A percentile compares a stretch with the other conserved stretches of the same genome.
Evolutionary conservation across 2,797 vertebrate genomes (phyloP).

Genomic region (Lutjanus argentimaculatus): DNA sequence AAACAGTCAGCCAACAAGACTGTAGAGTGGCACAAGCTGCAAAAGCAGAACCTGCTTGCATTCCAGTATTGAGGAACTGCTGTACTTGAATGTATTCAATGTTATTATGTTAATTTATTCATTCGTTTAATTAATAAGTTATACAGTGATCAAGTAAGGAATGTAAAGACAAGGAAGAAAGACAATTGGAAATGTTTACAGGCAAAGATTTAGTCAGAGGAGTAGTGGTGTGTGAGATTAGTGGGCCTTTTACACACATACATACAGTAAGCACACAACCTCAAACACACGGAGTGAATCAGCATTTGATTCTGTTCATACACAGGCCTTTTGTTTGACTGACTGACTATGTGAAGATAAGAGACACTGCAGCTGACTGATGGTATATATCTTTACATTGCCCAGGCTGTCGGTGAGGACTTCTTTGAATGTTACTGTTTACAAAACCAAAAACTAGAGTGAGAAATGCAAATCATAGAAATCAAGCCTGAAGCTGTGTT

Average conservation of each 20-base stretch:
- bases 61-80: constrained; percentile 68
- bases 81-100: constrained; percentile 83
- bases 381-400: constrained; percentile 46
- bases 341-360: constrained; percentile 29
- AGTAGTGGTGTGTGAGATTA: constrained; percentile 35
- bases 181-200: constrained; percentile 69
- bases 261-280: constrained; percentile 23
- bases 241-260: constrained; percentile 55
- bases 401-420: constrained; percentile 38
- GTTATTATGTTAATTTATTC: constrained; percentile 63
- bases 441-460: constrained; percentile 76
- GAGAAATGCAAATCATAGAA: constrained; percentile 34
- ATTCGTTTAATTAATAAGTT: constrained; percentile 50
- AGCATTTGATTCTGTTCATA: constrained; percentile 40
- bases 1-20: constrained; percentile 49
- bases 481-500: constrained; percentile 59
- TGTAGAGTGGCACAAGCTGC: constrained; percentile 52
- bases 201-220: constrained; percentile 44
- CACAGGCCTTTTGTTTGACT: constrained; percentile 48
- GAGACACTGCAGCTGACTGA: constrained; percentile 41
- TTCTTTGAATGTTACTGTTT: constrained; percentile 79
- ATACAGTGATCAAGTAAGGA: constrained; percentile 57
- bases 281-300: constrained; percentile 47
- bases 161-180: constrained; percentile 60
- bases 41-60: constrained; percentile 60